Evolutionary conservation across 2,888 invertebrate species (phyloP), one percentile per base, ranked within the genome.

Genomic region (Drosophila affinis): DNA sequence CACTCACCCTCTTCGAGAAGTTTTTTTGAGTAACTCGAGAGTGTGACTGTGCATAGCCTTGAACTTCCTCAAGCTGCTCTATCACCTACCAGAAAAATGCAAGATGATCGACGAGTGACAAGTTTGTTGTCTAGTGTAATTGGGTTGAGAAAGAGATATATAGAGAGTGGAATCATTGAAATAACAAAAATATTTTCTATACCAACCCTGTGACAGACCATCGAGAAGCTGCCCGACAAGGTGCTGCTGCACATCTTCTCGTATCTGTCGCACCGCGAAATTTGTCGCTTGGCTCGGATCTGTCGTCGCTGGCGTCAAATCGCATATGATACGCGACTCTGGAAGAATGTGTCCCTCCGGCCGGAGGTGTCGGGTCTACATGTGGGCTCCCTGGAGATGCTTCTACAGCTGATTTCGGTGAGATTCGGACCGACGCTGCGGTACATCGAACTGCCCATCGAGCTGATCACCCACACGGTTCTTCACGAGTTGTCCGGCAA

Each of bases 161-260:
- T 17, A 39, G 39, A 39, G 39, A 39, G 6, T n/a, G 39, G 2
- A 0, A n/a, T n/a, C 29, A 21, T 46, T 5, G 3, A 52, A 55
- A 39, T 52, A 59, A 18, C 17, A 17, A 44, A 58, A 44, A 17
- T 51, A n/a, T 29, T 24, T 71, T 53, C 17, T 21, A n/a, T 27
- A 47, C 45, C 72, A 24, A 39, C 14, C 39, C 39, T n/a, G 14
- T 39, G 39, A 21, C 93, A 98, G 98, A 98, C 98, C 6, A 97
- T 98, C 91, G 98, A 98, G 92, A 98, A 98, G 92, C 94, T 99
- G 45, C 99, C 99, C 12, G 99, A 99, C 92, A 99, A 99, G 93
- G 97, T 99, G 34, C 93, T 99, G 46, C 93, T 98, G 76, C 96
- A 97, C 90, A 96, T 98, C 90, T 99, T 99, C 93, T 96, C 97